These are phyloP conservation scores for Bubo blakistoni DNA, from an alignment of 2,113 vertebrate genomes.

Conservation along the genomic window DNA sequence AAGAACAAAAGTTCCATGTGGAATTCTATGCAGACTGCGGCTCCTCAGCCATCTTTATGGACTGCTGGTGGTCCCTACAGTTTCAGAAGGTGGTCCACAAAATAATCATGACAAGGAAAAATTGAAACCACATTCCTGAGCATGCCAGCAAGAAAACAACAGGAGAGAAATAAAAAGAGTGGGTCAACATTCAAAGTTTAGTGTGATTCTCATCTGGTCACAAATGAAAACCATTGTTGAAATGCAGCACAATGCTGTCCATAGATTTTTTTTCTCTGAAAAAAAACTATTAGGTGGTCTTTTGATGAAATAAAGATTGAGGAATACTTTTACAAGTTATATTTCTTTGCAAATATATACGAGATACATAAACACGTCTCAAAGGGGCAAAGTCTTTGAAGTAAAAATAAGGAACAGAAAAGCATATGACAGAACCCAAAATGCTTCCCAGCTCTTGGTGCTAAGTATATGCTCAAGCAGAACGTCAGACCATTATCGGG, in stretches of 20 bases:
- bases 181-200: neutral
- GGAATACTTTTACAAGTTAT: neutral
- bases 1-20: neutral
- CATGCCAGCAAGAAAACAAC: neutral
- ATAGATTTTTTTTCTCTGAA: neutral
- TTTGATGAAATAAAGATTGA: neutral
- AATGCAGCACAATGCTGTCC: neutral
- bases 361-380: neutral
- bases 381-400: neutral
- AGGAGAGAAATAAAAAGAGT: neutral
- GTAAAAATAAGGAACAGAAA: neutral
- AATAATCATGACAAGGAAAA: neutral
- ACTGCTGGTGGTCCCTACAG: neutral
- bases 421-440: neutral
- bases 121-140: neutral
- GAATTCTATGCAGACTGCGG: neutral
- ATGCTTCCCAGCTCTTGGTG: neutral
- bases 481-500: fast-evolving
- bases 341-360: neutral
- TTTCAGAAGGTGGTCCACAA: neutral
- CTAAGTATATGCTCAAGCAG: neutral
- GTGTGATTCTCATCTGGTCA: neutral
- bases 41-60: neutral
- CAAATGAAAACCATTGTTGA: neutral
- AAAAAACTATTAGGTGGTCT: neutral